Base-by-base conservation (phyloP, 2,113 vertebrate species). In the Leptobrachium leishanense region DNA sequence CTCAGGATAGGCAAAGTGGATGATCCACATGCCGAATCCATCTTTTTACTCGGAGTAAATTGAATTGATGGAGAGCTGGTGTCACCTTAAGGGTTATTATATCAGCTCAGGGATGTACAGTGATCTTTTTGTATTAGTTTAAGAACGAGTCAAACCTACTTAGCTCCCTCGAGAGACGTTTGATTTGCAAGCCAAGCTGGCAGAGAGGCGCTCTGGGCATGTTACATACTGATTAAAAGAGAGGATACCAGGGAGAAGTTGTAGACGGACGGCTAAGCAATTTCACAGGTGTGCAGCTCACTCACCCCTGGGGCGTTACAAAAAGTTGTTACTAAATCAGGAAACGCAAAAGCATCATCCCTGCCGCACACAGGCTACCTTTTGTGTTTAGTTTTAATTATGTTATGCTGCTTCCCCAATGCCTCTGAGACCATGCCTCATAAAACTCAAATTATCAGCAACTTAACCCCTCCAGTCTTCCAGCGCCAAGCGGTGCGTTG, bases 181-280 rank as follows among this genome's bases (percentile, higher is more conserved):
- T 79, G 77, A 72, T 79, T 74, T 79, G 77, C 50, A 57, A 79
- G 62, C 44, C 7, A 39, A 46, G 43, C 77, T 72, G 77, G 69
- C 77, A 79, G 68, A 79, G 69, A 79, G 69, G 66, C 39, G 70
- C 71, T 79, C 41, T 55, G 70, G 70, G 77, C 77, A 79, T 79
- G 70, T 74, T 73, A 74, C 65, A 59, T 74, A 72, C 70, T 74
- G 77, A 79, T 79, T 79, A 79, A 79, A 79, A 73, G 71, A 73
- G 70, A 74, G 71, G 72, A 57, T 74, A 73, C 70, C 63, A 68
- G 43, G 67, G 15, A 65, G 72, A 73, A 72, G 44, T 50, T 79
- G 70, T 73, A 73, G 77, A 74, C 57, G 68, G 76, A 72, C 72
- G 70, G 77, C 70, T 79, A 57, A 79, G 77, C 77, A 79, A 79